Base-by-base conservation (phyloP, 2,888 invertebrate species). In the Leucophenga maculata region DNA sequence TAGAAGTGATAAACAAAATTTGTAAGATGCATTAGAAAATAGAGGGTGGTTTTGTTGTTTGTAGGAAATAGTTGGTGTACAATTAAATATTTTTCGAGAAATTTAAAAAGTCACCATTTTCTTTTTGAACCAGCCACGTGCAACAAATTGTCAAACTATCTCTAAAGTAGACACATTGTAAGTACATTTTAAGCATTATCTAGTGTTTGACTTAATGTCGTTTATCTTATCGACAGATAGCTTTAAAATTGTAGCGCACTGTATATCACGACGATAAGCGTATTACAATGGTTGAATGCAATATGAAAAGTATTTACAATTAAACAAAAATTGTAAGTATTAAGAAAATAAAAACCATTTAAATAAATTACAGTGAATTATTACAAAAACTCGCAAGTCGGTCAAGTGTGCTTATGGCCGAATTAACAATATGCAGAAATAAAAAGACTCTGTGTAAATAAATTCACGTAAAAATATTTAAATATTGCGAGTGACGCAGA, bases 361-460 rank as follows among this genome's bases (percentile, higher is more conserved):
- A 57, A 69, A 71, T 57, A 71, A 65, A 69, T 71, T 48, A 52
- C 39, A 50, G 52, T 26, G 46, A 60, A 48, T n/a, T n/a, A 48
- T 52, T 8, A 20, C 52, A 52, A 16, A 52, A 9, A 52, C 16
- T 52, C 52, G 18, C 8, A 81, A 77, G 72, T 80, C 82, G 79
- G 79, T 80, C 82, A 82, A 80, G 79, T 80, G 74, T 76, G 76
- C 46, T 16, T 26, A n/a, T n/a, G 65, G 75, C 74, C 74, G 77
- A 78, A 75, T 78, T 71, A 77, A 79, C 72, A 72, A 77, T 66
- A 66, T 9, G 54, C 26, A 59, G 32, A 68, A 50, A 70, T 22
- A 14, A 32, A 52, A 22, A 39, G 39, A 26, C 26, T 39, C 39
- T 39, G 39, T 39, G 39, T 39, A 39, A 39, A 39, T 39, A 39